Base-by-base conservation (phyloP, 2,797 vertebrate genomes). In the Pangasius macronema region DNA sequence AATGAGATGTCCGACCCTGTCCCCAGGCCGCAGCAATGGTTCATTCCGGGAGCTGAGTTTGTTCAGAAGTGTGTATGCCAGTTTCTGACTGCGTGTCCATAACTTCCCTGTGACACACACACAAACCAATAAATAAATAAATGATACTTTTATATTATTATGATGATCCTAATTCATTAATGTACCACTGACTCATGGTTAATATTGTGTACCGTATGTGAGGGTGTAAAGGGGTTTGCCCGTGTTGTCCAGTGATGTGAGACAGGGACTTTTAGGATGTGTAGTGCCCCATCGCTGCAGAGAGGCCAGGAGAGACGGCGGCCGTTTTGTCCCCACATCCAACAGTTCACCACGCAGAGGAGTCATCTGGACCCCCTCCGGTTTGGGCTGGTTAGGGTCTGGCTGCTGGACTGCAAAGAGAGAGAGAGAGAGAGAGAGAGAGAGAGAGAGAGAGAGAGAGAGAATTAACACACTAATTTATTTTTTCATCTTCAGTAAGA, bases 21-120 rank as follows among this genome's bases (percentile, higher is more conserved):
- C 97, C 94, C 98, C 98, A 84, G 98, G 97, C 85, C 96, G 94
- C 55, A 99, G 96, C 67, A 99, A 92, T 30, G 98, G 97, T 89
- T 98, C 98, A 82, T 96, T 98, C 92, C 97, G 97, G 92, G 92
- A 95, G 92, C 96, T 97, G 91, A 99, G 95, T 92, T 97, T 99
- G 94, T 98, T 98, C 27, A 99, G 96, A 33, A 99, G 96, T 1
- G 98, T 99, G 92, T 97, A 99, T 0, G 98, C 97, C 91, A 99
- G 94, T 92, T 99, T 99, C 94, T 98, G 95, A 94, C 98, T 97
- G 89, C 98, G 97, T 76, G 97, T 99, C 98, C 98, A 99, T 59
- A 99, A 95, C 93, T 99, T 99, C 88, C 98, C 98, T 99, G 61
- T 3, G 20, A 22, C 53, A 85, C n/a, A 87, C 61, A 87, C 33